phyloP scores from a whole-genome alignment of 2,888 invertebrate genomes.

The Alentia gelatinosa region DNA sequence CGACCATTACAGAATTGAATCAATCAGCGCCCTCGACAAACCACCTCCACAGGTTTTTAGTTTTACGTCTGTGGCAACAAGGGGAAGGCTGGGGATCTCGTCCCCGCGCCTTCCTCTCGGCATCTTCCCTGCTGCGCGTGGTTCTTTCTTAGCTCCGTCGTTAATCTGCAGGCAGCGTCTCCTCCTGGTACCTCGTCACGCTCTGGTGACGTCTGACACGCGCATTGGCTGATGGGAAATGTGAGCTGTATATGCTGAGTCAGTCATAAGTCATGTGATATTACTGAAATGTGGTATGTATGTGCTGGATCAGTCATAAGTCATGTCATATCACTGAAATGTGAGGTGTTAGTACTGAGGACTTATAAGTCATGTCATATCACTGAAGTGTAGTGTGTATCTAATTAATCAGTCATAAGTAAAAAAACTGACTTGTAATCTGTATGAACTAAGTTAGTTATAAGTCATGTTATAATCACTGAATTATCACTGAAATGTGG shows the following conservation, averaged over 20 bases:
- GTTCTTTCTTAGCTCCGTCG: neutral
- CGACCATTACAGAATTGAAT: neutral
- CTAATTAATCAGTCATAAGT: too few species aligned
- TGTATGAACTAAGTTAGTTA: too few species aligned
- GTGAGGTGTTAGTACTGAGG: neutral
- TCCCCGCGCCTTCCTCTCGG: too few species aligned
- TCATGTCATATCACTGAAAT: neutral
- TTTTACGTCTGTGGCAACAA: neutral
- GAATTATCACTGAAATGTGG: too few species aligned
- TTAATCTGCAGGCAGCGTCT: neutral
- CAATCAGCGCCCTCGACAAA: neutral
- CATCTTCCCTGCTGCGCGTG: neutral
- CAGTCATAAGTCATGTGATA: neutral
- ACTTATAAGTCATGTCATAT: neutral
- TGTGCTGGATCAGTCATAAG: neutral
- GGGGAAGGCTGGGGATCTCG: too few species aligned
- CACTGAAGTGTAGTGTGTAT: too few species aligned
- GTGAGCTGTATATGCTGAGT: neutral
- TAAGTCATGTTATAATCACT: too few species aligned
- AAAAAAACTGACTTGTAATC: too few species aligned
- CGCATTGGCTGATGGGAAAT: neutral
- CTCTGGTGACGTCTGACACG: neutral
- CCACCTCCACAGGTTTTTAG: neutral
- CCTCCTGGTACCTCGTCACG: neutral
- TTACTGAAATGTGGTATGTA: neutral